Evolutionary conservation across 1,140 invertebrate species (phyloP).

Genomic region (Drosophila chauvacae): DNA sequence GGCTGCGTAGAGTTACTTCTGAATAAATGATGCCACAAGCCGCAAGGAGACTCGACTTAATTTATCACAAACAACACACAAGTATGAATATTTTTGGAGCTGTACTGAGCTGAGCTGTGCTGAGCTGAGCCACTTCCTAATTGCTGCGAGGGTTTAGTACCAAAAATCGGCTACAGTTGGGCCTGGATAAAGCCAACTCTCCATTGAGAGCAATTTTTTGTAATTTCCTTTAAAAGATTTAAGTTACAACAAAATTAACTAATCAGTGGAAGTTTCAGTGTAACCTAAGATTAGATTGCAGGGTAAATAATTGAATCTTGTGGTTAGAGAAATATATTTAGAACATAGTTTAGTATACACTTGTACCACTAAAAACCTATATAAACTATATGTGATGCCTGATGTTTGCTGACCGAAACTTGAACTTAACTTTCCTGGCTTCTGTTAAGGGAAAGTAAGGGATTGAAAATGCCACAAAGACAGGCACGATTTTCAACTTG

Average conservation of each 20-base stretch:
- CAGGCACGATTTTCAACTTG: slow-evolving; percentile 10
- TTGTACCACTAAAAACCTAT: not conserved
- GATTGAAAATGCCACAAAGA: slow-evolving; percentile 1
- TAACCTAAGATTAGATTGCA: no score
- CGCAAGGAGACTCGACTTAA: slow-evolving; percentile 36
- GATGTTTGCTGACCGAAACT: not conserved
- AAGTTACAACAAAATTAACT: no score
- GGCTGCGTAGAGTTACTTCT: slow-evolving; percentile 12
- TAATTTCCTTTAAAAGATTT: no score
- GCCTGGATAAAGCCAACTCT: not conserved
- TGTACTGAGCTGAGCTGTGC: no score
- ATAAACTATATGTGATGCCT: not conserved
- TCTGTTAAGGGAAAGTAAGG: not conserved
- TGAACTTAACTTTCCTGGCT: not conserved
- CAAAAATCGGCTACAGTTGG: not conserved
- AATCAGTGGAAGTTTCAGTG: no score
- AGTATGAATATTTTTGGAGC: slow-evolving; percentile 28
- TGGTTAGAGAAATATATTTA: no score
- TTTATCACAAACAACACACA: slow-evolving; percentile 28
- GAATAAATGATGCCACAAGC: slow-evolving; percentile 38
- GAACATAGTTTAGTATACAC: no score
- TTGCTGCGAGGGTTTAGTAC: not conserved
- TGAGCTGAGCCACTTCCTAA: slow-evolving; percentile 14
- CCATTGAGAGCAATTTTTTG: not conserved
- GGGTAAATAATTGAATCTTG: no score